phyloP scores from a whole-genome alignment of 1,140 invertebrate genomes.

The Mizuhopecten yessoensis region DNA sequence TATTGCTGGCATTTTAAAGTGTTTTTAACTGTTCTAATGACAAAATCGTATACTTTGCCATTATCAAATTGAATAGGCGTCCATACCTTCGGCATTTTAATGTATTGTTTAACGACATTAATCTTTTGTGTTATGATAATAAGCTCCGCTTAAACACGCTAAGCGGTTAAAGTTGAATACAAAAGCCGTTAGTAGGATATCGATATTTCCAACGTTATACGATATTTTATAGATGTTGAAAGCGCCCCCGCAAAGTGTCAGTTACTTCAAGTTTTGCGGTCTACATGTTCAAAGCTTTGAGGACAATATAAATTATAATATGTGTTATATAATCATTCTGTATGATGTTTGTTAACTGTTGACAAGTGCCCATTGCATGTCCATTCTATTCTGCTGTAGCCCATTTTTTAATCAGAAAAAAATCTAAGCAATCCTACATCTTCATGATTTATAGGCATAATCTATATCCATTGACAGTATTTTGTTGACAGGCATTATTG shows the following conservation, averaged over 20 bases:
- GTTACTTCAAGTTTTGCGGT: background rate
- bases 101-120: background rate
- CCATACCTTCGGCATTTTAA: background rate
- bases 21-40: background rate
- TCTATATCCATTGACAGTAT: too few species aligned
- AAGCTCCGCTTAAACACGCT: background rate
- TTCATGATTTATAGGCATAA: too few species aligned
- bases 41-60: background rate
- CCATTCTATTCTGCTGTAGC: too few species aligned
- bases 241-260: background rate
- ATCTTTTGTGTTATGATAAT: slow-evolving; percentile 1
- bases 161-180: background rate
- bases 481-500: too few species aligned
- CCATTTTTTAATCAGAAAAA: too few species aligned
- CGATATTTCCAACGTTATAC: background rate
- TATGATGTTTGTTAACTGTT: background rate
- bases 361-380: background rate
- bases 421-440: too few species aligned
- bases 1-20: background rate
- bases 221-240: background rate
- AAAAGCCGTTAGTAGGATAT: background rate
- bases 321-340: background rate
- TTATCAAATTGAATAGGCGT: background rate
- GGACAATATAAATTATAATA: background rate
- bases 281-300: background rate